These are phyloP conservation scores for Pandemis cinnamomeana DNA, from an alignment of 2,888 invertebrate species.

Conservation along the genomic window DNA sequence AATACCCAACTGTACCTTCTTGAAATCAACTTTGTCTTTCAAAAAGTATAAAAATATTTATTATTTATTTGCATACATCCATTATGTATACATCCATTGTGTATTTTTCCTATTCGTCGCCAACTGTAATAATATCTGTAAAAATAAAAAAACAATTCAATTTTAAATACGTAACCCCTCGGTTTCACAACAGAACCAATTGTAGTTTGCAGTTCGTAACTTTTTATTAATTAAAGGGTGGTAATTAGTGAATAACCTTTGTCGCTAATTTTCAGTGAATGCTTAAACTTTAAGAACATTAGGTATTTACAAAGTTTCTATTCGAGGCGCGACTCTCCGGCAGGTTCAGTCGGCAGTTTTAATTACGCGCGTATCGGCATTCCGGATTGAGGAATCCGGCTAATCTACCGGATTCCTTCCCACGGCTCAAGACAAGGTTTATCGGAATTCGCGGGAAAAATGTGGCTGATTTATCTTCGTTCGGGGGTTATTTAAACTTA, in stretches of 20 bases:
- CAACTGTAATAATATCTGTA: too few species aligned
- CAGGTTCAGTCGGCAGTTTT: slow-evolving; percentile 74
- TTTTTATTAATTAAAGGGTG: background rate
- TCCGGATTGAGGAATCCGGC: slow-evolving; percentile 70
- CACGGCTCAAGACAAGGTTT: slow-evolving; percentile 48
- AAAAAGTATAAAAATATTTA: too few species aligned
- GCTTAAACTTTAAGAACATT: slow-evolving; percentile 6
- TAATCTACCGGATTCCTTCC: slow-evolving; percentile 72
- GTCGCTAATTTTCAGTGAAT: background rate
- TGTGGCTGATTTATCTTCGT: slow-evolving; percentile 32
- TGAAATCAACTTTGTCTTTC: too few species aligned
- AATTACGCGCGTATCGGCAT: slow-evolving; percentile 75
- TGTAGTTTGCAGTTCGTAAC: too few species aligned
- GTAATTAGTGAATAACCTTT: background rate
- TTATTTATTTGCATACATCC: too few species aligned
- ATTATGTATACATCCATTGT: too few species aligned
- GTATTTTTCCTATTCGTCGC: too few species aligned
- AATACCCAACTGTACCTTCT: too few species aligned
- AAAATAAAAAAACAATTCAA: too few species aligned
- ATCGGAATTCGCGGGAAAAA: slow-evolving; percentile 33
- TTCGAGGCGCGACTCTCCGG: slow-evolving; percentile 31
- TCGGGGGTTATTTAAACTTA: slow-evolving; percentile 32
- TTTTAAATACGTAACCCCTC: too few species aligned
- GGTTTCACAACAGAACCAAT: too few species aligned
- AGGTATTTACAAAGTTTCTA: slow-evolving; percentile 7